Evolutionary conservation across 2,888 invertebrate species (phyloP), one percentile per base, ranked within the genome.

Genomic region (Cataglyphis rosenhaueri): DNA sequence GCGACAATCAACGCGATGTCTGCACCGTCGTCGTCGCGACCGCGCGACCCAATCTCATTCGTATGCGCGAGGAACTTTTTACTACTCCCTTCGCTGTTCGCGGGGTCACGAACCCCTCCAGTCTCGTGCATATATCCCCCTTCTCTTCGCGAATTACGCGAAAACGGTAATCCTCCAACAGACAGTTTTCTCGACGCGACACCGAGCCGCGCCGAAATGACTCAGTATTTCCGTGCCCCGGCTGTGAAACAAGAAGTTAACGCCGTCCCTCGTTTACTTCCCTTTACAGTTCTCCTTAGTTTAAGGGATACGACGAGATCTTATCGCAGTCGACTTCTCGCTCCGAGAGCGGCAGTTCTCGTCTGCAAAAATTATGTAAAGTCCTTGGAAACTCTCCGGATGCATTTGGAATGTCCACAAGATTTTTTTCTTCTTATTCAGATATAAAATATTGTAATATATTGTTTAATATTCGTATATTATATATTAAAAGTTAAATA

Each of bases 251-350:
- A 73, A 84, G 76, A 84, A 86, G 84, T 79, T 76, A 88, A 88
- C 88, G 61, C 66, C 84, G 85, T 71, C 84, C 75, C 88, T 83
- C 89, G 85, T 88, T 89, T 84, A 83, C 85, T 84, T 89, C 84
- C 76, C 86, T 89, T 89, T 87, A 89, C 89, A 79, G 83, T 52
- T 70, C 83, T 84, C 84, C 82, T 76, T 78, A 78, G 41, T 78
- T 57, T 38, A 55, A 81, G 52, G 52, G 62, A 75, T 25, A 52
- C 38, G 52, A 61, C 55, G 38, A 81, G 73, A 73, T 81, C 62
- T 62, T 74, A 73, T 73, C 81, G 35, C 41, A 52, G 8, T 59
- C 25, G 59, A 62, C 52, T 81, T 75, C n/a, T 64, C 38, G 64
- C 78, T 74, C 70, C 62, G 65, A 38, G 55, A 65, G 35, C 29